Evolutionary conservation across 1,140 invertebrate species (phyloP).

Genomic region (Pseudomyrmex concolor): DNA sequence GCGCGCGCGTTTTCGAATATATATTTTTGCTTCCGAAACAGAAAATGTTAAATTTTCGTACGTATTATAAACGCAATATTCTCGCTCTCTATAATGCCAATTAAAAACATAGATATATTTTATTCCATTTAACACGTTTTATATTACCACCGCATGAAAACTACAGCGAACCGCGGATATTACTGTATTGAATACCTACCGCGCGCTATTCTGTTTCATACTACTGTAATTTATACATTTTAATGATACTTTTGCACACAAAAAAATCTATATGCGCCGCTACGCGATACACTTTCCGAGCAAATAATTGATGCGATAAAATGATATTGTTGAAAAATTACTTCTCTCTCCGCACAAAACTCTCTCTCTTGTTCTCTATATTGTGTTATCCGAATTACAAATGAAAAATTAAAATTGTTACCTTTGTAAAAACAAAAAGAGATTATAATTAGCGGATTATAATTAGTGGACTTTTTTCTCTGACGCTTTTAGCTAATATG

Average conservation of each 20-base stretch:
- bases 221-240: not conserved
- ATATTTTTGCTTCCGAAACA: not conserved
- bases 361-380: too few relatives aligned
- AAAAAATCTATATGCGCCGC: not conserved
- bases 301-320: slow-evolving; percentile 17
- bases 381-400: too few relatives aligned
- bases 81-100: not conserved
- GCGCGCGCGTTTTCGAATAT: not conserved
- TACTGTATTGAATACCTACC: not conserved
- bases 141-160: not conserved
- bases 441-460: too few relatives aligned
- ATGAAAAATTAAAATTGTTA: too few relatives aligned
- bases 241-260: not conserved
- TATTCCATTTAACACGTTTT: not conserved
- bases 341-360: not conserved
- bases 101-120: too few relatives aligned
- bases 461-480: too few relatives aligned
- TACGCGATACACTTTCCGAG: not conserved
- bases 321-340: slow-evolving; percentile 3
- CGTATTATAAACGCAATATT: not conserved
- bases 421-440: too few relatives aligned
- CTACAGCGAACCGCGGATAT: not conserved
- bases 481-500: too few relatives aligned
- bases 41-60: too few relatives aligned
- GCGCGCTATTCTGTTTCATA: not conserved